Base-by-base conservation (phyloP, 64 coral and sea anemone species). In the Actinia tenebrosa region DNA sequence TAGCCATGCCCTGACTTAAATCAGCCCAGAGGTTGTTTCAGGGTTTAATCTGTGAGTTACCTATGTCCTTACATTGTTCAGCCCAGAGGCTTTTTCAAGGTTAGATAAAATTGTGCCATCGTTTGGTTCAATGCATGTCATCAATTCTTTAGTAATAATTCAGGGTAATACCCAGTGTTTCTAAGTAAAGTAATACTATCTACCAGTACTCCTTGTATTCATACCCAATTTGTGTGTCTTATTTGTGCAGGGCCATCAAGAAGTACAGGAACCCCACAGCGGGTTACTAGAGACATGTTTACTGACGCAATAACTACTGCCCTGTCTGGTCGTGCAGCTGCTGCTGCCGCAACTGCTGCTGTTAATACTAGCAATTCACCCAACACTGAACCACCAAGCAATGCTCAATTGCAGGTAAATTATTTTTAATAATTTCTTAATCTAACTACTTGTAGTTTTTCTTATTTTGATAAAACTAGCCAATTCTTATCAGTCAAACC, bases 401-500 rank as follows among this genome's bases (percentile, higher is more conserved):
- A 90, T 16, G 78, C 94, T 68, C 83, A 92, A n/a, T 72, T 95
- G 77, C 94, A 95, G 94, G 94, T 95, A 54, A 44, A 23, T 75
- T 0, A 27, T 30, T 75, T 42, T 30, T 42, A 2, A 75, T 15
- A 7, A 37, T 16, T 43, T 75, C 5, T 66, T 22, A 4, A n/a
- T 19, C 17, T 66, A 22, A 23, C 5, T 22, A 7, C 0, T 14
- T 14, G 61, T 6, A 11, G 53, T 55, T 11, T 2, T 11, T 58
- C 13, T 58, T 11, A 58, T 58, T 14, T n/a, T 66, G 3, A 23
- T n/a, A 66, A 66, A 66, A 23, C 4, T 66, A 50, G 47, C 7
- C 2, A 4, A 1, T 50, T 50, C 7, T 50, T 50, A 50, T 50
- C 47, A 50, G 8, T 5, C 18, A 66, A 2, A 23, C 63, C 11